These are phyloP conservation scores for Eupithecia centaureata DNA, from an alignment of 2,888 invertebrate genomes.

Conservation along the genomic window DNA sequence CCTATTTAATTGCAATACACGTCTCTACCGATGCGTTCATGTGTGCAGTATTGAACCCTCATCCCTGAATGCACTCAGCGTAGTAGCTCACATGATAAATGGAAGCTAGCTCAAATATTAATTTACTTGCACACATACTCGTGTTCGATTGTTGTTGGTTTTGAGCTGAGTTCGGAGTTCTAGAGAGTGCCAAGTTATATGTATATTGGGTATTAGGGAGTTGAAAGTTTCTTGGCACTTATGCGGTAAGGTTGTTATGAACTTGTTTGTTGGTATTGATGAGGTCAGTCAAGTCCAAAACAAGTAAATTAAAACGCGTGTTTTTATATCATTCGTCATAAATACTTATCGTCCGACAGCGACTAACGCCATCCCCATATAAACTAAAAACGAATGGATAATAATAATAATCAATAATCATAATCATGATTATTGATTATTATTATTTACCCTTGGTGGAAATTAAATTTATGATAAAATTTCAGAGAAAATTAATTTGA, in stretches of 20 bases:
- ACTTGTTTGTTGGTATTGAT: not conserved
- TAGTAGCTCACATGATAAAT: slow-evolving; percentile 32
- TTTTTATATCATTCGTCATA: too few species aligned
- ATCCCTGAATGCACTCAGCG: slow-evolving; percentile 30
- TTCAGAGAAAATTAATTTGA: too few species aligned
- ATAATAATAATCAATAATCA: too few species aligned
- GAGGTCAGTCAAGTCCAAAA: not conserved
- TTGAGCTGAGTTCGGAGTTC: slow-evolving; percentile 7
- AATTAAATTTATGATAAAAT: too few species aligned
- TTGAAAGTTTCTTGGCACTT: not conserved
- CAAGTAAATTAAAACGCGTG: too few species aligned
- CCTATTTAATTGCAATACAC: slow-evolving; percentile 42
- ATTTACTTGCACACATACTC: slow-evolving; percentile 24
- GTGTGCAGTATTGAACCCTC: slow-evolving; percentile 41
- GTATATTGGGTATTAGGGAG: not conserved
- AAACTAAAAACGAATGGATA: too few species aligned
- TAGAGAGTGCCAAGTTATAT: not conserved
- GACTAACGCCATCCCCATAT: too few species aligned
- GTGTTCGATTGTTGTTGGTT: slow-evolving; percentile 20
- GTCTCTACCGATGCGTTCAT: slow-evolving; percentile 43
- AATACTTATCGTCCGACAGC: not conserved
- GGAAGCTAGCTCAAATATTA: slow-evolving; percentile 37
- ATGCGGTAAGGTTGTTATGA: not conserved
- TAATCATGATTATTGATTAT: too few species aligned
- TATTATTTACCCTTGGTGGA: too few species aligned